Base-by-base conservation (phyloP, 2,888 invertebrate species). In the Thereva nobilitata region DNA sequence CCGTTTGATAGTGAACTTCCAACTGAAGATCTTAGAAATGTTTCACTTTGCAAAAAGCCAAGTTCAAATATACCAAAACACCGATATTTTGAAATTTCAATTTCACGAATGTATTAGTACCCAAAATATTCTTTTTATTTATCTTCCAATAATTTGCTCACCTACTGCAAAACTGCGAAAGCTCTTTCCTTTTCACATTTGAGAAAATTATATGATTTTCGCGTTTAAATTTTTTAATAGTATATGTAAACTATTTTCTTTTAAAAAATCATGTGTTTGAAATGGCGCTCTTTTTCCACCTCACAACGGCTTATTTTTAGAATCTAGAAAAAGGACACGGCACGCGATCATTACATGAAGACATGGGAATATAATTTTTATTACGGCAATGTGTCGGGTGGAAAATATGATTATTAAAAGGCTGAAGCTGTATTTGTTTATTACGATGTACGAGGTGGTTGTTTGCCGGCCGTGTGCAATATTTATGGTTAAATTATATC, bases 291-390 rank as follows among this genome's bases (percentile, higher is more conserved):
- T 23, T 23, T 23, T 23, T 23, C 23, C 23, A 23, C 23, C 64
- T 64, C 53, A 44, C 10, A 42, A 5, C 23, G 23, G 23, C 23
- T 23, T 68, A 68, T 68, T 67, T 69, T 69, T 81, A 72, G 73
- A 68, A 82, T 78, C 85, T 85, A 85, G 23, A 85, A 85, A 85
- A 86, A 85, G 85, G 85, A 83, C 84, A 83, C 79, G 82, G 79
- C 70, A 71, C 70, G 68, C 71, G 69, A 47, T 67, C 65, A 44
- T 57, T 64, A 55, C 64, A 67, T 59, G 35, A 66, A 47, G 53
- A 53, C 8, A 47, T 7, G 4, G 23, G 12, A 12, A 47, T 4
- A 12, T 12, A 47, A 47, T 47, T 23, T 23, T 23, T 23, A 23
- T 23, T 23, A 23, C 10, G 47, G 23, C 10, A 42, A 47, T 47